phyloP scores from a whole-genome alignment of 1,140 invertebrate genomes.

The Hylyphantes graminicola region DNA sequence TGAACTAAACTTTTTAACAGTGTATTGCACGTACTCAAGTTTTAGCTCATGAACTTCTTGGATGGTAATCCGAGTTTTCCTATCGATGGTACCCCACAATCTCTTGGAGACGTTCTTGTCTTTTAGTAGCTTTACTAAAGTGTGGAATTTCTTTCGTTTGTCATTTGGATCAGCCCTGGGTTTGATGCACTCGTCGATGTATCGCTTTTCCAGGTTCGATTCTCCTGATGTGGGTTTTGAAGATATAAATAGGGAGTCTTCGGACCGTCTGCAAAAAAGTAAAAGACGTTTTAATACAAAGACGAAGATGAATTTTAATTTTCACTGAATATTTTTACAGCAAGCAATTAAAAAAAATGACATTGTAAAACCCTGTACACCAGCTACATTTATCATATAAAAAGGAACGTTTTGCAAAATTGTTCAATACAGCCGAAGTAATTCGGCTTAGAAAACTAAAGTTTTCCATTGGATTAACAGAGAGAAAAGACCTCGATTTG shows the following conservation, averaged over 20 bases:
- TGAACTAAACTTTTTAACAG: too few relatives aligned
- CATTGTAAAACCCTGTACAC: too few relatives aligned
- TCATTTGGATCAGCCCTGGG: neutral
- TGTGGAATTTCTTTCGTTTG: constrained; percentile 5
- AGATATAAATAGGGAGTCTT: constrained; percentile 1
- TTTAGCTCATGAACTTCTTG: constrained; percentile 14
- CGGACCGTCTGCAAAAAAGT: neutral
- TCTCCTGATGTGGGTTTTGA: neutral
- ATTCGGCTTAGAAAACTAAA: too few relatives aligned
- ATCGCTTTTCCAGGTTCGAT: neutral
- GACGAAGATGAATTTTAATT: too few relatives aligned
- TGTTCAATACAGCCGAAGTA: too few relatives aligned
- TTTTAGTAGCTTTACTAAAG: constrained; percentile 1
- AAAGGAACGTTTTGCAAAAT: too few relatives aligned
- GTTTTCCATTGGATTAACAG: too few relatives aligned
- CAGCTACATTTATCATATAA: too few relatives aligned
- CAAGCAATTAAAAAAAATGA: too few relatives aligned
- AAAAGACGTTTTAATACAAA: too few relatives aligned
- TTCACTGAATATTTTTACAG: too few relatives aligned
- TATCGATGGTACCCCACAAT: neutral
- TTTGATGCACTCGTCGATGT: neutral
- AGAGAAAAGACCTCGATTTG: too few relatives aligned
- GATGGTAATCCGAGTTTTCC: neutral
- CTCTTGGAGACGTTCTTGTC: neutral
- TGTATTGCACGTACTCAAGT: neutral